Base-by-base conservation (phyloP, 2,797 vertebrate species). In the Amniataba percoides region DNA sequence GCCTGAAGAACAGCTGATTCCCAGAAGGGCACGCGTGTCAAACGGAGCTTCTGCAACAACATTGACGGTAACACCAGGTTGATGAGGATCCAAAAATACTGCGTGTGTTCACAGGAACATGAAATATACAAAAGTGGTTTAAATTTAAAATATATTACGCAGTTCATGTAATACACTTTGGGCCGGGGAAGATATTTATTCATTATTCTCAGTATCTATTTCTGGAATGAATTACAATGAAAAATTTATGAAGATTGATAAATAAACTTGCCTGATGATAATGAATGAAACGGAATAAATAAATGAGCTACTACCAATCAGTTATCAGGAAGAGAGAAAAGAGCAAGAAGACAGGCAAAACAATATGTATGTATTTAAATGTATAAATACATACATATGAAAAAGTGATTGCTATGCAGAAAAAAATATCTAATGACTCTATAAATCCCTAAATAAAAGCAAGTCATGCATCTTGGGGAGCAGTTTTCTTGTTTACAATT, bases 1-100 rank as follows among this genome's bases (percentile, higher is more conserved):
- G 59, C 57, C 67, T 27, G 52, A 49, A 60, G 71, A 87, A 76
- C 64, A 86, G 71, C 81, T 80, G 85, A 89, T 87, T 91, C 72
- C 75, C 77, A 89, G 76, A 93, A 88, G 77, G 82, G 62, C 84
- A 78, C 9, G 16, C 14, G 80, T 60, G 80, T 78, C 81, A 82
- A 84, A 66, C 18, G 53, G 40, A 42, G 49, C 59, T 59, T 58
- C 71, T 68, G 56, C 25, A 75, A 42, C 64, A 59, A 55, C 59
- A 59, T 53, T 61, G n/a, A 43, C 18, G 18, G n/a, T n/a, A 7
- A 49, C 3, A 58, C 23, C 23, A 40, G 39, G 15, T 16, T 36
- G 15, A 64, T 45, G 9, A 48, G 49, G 14, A 2, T 31, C 36
- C 12, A 69, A 21, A 58, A 11, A 59, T 7, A 25, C 45, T 69